Evolutionary conservation across 2,797 vertebrate genomes (phyloP), one percentile per base, ranked within the genome.

Genomic region (Micrastur ruficollis): DNA sequence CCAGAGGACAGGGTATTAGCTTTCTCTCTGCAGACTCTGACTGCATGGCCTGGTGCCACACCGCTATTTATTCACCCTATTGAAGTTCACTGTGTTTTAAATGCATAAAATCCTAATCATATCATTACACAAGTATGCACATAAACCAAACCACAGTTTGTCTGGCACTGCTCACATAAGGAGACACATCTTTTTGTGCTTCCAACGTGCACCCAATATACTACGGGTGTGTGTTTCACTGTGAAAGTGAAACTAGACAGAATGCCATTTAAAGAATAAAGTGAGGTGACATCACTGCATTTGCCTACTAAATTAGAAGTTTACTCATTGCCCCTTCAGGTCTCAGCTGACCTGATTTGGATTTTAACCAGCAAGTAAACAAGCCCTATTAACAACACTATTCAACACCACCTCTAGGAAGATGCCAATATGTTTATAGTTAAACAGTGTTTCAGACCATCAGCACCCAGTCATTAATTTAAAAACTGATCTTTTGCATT

Each of bases 351-450:
- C 95, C 68, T 0, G 2, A 90, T 93, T 87, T 97, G 96, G 97
- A 95, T 91, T 94, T 93, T 91, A 88, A 97, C 96, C 97, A 98
- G 94, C 95, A 85, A 94, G 93, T 96, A 97, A 97, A 96, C 95
- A 95, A 98, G 87, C 81, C 92, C 95, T 70, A 95, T 93, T 96
- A 97, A 90, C 90, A 88, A 78, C 92, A 90, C 82, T 93, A 82
- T 97, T 96, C 92, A 94, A 90, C 81, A 83, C 78, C 67, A 81
- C 82, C 65, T 95, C 94, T 91, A 91, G 89, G 80, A 93, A 86
- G 92, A 94, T 97, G 89, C 90, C 82, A 91, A 52, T 62, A 89
- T 1, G 6, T 52, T 81, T 89, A 87, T 88, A 92, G 84, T 91
- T 79, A 93, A 88, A 86, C 49, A 59, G 32, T 90, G 82, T 88